Percentiles rank a stretch among this genome's conserved stretches.
Evolutionary conservation across 2,888 invertebrate species (phyloP).

Genomic region (Morpho deidamia): DNA sequence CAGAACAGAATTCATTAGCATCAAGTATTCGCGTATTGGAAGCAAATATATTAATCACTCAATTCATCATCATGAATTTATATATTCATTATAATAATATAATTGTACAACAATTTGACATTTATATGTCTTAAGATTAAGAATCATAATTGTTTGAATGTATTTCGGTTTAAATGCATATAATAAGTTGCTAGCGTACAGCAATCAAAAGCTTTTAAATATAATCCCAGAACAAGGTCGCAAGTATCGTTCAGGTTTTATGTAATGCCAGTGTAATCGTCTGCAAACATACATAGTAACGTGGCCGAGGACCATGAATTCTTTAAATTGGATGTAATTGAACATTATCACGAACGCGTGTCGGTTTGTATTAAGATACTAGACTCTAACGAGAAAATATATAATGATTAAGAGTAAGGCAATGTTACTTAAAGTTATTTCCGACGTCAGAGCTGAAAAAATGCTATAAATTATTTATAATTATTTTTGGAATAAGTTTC

Average conservation of each 20-base stretch:
- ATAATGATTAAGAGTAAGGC: no score
- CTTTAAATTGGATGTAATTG: neutral
- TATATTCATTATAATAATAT: no score
- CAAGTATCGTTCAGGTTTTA: conserved; percentile 1
- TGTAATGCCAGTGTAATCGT: neutral
- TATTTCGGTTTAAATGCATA: neutral
- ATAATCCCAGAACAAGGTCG: conserved; percentile 2
- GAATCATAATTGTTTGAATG: neutral
- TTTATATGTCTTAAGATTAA: neutral
- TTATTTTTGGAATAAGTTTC: no score
- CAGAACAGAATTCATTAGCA: no score
- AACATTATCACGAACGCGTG: neutral
- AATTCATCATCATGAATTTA: neutral
- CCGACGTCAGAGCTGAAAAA: no score
- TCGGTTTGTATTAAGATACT: no score
- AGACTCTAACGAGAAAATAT: no score
- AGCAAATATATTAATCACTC: conserved; percentile 16
- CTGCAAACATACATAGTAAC: neutral
- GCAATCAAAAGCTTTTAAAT: conserved; percentile 9
- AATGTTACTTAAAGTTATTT: no score
- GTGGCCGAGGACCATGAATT: neutral
- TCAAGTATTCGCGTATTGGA: neutral
- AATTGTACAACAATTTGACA: neutral
- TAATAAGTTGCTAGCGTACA: neutral
- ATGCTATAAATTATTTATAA: no score